These are phyloP conservation scores for Pempheris klunzingeri DNA, from an alignment of 2,797 vertebrate species.

Conservation along the genomic window DNA sequence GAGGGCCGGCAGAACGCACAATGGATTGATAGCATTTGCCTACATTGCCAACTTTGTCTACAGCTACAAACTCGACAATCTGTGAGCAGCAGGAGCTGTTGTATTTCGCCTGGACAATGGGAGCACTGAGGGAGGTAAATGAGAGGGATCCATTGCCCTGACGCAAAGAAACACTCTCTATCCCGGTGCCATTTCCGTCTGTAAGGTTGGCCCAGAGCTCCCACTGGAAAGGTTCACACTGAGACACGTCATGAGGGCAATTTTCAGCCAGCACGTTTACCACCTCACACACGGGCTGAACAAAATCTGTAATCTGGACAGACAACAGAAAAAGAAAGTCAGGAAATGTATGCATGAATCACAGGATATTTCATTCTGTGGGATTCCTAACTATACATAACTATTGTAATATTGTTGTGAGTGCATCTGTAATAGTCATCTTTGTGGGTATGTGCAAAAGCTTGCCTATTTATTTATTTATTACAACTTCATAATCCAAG, in stretches of 20 bases:
- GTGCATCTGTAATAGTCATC: background rate
- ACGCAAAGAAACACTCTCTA: slow-evolving; percentile 59
- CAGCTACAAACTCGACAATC: slow-evolving; percentile 73
- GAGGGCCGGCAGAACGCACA: slow-evolving; percentile 41
- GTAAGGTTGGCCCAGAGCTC: slow-evolving; percentile 76
- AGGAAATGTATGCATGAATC: background rate
- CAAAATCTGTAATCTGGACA: slow-evolving; percentile 81
- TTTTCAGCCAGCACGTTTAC: slow-evolving; percentile 25
- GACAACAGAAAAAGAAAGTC: background rate
- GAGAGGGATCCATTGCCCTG: slow-evolving; percentile 72
- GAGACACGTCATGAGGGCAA: slow-evolving; percentile 65
- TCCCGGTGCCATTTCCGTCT: slow-evolving; percentile 79
- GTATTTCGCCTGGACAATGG: slow-evolving; percentile 61
- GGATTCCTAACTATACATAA: too few species aligned
- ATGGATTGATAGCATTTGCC: slow-evolving; percentile 80
- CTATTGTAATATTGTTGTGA: background rate
- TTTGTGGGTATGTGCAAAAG: background rate
- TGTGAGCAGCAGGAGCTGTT: slow-evolving; percentile 82
- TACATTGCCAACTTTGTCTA: slow-evolving; percentile 82
- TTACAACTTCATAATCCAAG: background rate
- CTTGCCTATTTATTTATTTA: background rate
- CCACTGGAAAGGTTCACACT: slow-evolving; percentile 74
- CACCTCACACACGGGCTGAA: slow-evolving; percentile 72
- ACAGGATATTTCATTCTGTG: background rate
- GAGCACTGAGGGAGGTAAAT: background rate